Evolutionary conservation across 2,113 vertebrate genomes (phyloP), one percentile per base, ranked within the genome.

Genomic region (Abramis brama): DNA sequence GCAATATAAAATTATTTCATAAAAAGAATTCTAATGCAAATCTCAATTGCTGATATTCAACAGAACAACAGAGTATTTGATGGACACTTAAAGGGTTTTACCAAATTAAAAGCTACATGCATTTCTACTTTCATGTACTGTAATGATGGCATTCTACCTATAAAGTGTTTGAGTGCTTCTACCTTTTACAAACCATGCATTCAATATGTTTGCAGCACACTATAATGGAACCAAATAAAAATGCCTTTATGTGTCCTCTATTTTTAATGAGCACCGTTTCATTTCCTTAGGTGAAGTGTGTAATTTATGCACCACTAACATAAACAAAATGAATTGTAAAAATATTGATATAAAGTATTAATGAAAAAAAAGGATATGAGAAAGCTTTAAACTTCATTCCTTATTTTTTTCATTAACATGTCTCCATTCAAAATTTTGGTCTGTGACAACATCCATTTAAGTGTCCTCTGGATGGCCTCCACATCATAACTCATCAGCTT

Each of bases 141-240:
- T 25, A 79, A 27, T 76, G 12, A 43, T 10, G 7, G 6, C 27
- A 52, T 19, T 59, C 30, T 30, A 75, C 17, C 36, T 70, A 50
- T 36, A 85, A 45, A 77, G 83, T 62, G 55, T 82, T 84, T 85
- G 36, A 57, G 25, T 12, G n/a, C 10, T 23, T 66, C 66, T 82
- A 85, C 19, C 43, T 39, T 50, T 50, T 83, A 78, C n/a, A 75
- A 71, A 59, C 13, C 10, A 45, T 59, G n/a, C 81, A 36, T 23
- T 30, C 78, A 78, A 82, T 84, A 33, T 84, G 85, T 85, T 86
- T 85, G 62, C 82, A 78, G 55, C 23, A 25, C 78, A 86, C 8
- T 75, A 33, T 77, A 78, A 55, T 52, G 30, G 47, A 62, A 84
- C 47, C 77, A 82, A 82, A 70, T 88, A 59, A 80, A 88, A 74